Evolutionary conservation across 2,113 vertebrate genomes (phyloP).

Genomic region (Python bivittatus): DNA sequence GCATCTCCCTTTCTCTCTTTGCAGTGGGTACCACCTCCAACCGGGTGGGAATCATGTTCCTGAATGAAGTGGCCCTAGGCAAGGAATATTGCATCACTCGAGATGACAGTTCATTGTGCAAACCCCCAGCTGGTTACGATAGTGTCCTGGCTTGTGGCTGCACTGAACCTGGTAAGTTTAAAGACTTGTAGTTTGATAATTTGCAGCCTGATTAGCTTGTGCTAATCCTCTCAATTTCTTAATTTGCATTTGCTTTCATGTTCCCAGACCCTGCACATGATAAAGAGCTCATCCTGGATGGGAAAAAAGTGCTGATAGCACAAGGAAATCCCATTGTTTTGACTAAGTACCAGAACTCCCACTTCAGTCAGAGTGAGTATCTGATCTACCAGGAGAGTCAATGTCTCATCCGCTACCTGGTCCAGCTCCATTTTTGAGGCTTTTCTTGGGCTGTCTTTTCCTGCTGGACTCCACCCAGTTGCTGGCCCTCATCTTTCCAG

Average conservation of each 20-base stretch:
- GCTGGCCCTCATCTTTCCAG: not conserved
- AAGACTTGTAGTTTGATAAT: not conserved
- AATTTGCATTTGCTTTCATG: conserved; percentile 2
- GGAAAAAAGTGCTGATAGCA: conserved; percentile 79
- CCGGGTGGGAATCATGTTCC: conserved; percentile 87
- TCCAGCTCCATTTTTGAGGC: conserved; percentile 79
- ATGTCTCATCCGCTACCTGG: conserved; percentile 84
- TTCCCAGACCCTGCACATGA: conserved; percentile 81
- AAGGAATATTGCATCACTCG: conserved; percentile 75
- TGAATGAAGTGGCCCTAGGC: conserved; percentile 88
- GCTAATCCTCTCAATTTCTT: not conserved
- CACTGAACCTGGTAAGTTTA: conserved; percentile 82
- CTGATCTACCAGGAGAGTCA: conserved; percentile 91
- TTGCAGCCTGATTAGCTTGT: not conserved
- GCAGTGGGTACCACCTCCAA: conserved; percentile 71
- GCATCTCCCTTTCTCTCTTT: conserved; percentile 5
- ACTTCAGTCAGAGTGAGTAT: conserved; percentile 88
- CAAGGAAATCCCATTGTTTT: conserved; percentile 78
- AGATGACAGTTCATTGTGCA: conserved; percentile 65
- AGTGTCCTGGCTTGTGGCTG: conserved; percentile 83
- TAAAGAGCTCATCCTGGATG: conserved; percentile 76
- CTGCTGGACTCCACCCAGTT: not conserved
- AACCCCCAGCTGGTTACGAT: conserved; percentile 76
- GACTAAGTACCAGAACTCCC: conserved; percentile 70
- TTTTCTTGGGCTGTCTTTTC: not conserved